Evolutionary conservation across 2,113 vertebrate species (phyloP).

Genomic region (cattle (Bos taurus)): ARS-UCD2.0 NC_037335.1:59334001-59334500

Average conservation of each 20-base stretch:
- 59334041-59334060: not conserved
- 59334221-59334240: not conserved
- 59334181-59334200: not conserved
- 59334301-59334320: not conserved
- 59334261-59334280: not conserved
- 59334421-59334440: not conserved
- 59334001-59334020: not conserved
- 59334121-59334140: not conserved
- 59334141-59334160: not conserved
- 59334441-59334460: not conserved
- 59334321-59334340: not conserved
- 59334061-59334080: not conserved
- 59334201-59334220: not conserved
- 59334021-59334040: not conserved
- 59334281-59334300: slow-evolving; percentile 5
- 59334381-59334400: not conserved
- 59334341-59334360: not conserved
- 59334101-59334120: slow-evolving; percentile 10
- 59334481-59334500: not conserved
- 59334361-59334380: not conserved
- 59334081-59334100: not conserved
- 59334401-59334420: not conserved
- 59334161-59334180: not conserved
- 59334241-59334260: not conserved
- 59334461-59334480: not conserved